These are phyloP conservation scores for Odontophorus gujanensis DNA, from an alignment of 2,113 vertebrate species.

Conservation along the genomic window DNA sequence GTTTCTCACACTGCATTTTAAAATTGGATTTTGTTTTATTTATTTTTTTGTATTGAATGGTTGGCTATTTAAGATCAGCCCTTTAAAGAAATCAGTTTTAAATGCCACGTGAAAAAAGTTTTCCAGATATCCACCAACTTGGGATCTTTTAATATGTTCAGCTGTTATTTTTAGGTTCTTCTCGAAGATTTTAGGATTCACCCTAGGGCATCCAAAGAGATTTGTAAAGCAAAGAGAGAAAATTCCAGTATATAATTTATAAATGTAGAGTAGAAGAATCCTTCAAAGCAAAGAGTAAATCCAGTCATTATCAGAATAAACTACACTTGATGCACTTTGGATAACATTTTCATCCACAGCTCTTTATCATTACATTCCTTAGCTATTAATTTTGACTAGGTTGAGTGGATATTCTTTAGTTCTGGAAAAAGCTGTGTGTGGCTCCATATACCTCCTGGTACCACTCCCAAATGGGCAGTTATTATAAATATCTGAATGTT, in stretches of 20 bases:
- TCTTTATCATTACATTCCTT: not conserved
- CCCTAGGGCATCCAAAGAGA: not conserved
- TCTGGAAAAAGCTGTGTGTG: not conserved
- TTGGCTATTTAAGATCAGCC: not conserved
- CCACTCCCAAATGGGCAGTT: not conserved
- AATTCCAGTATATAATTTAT: not conserved
- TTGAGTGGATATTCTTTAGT: not conserved
- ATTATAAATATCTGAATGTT: not conserved
- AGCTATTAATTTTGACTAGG: not conserved
- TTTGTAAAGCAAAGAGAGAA: not conserved
- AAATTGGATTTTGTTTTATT: not conserved
- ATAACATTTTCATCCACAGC: not conserved
- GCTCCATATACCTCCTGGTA: not conserved
- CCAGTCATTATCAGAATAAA: not conserved
- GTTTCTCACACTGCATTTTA: not conserved
- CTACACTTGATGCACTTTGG: accelerated
- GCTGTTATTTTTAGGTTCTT: not conserved
- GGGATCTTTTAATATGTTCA: not conserved
- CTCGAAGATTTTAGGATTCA: not conserved
- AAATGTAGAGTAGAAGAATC: not conserved
- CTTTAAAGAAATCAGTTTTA: not conserved
- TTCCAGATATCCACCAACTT: not conserved
- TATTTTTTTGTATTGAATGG: not conserved
- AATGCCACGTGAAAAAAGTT: not conserved
- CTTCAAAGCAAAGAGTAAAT: not conserved